Evolutionary conservation across 2,113 vertebrate species (phyloP).

Genomic region (Jacana jacana): DNA sequence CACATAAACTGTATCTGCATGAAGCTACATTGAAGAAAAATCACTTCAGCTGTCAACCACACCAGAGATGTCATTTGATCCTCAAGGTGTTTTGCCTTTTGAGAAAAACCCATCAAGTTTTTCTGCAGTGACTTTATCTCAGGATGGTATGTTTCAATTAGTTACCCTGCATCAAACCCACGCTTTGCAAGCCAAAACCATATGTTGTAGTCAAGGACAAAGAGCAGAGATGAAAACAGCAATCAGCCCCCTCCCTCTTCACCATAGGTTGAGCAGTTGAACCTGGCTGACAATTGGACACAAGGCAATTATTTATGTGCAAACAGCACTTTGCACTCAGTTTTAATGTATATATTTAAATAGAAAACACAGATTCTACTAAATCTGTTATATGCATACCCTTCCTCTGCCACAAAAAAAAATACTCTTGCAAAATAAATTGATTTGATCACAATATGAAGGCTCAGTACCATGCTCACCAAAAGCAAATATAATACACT

Average conservation of each 20-base stretch:
- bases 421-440: conserved; percentile 4
- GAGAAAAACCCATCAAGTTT: background rate
- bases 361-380: background rate
- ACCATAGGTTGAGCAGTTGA: background rate
- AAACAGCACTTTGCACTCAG: background rate
- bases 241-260: background rate
- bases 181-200: background rate
- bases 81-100: background rate
- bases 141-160: background rate
- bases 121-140: background rate
- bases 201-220: background rate
- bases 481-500: background rate
- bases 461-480: background rate
- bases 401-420: conserved; percentile 1
- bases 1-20: background rate
- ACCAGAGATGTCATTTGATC: background rate
- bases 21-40: background rate
- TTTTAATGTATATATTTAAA: conserved; percentile 39
- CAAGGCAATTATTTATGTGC: background rate
- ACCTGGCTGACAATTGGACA: background rate
- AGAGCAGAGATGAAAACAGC: background rate
- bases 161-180: background rate
- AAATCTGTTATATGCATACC: background rate
- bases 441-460: background rate
- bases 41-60: background rate